Evolutionary conservation across 2,797 vertebrate species (phyloP).

Genomic region (Squalus acanthias): DNA sequence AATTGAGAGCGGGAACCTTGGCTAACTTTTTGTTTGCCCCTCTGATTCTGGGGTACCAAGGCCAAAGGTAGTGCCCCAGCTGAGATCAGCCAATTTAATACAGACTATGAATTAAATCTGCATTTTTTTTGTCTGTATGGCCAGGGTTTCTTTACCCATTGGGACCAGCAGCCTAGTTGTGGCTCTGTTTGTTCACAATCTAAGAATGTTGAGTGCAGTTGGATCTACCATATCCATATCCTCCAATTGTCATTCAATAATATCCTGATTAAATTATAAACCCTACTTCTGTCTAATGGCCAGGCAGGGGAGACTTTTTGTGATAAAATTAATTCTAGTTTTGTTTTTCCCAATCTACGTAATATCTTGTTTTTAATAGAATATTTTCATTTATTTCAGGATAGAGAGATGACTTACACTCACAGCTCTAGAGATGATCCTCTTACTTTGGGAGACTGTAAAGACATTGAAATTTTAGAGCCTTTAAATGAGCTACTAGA

Average conservation of each 20-base stretch:
- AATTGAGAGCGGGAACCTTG: background rate
- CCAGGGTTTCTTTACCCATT: background rate
- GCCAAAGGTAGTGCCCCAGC: background rate
- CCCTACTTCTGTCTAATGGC: background rate
- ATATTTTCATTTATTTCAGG: slow-evolving; percentile 58
- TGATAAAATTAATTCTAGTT: background rate
- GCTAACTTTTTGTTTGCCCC: background rate
- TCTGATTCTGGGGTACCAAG: background rate
- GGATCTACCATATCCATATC: background rate
- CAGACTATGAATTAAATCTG: background rate
- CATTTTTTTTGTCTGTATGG: background rate
- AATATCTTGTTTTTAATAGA: slow-evolving; percentile 16
- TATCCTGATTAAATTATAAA: background rate
- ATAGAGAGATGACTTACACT: slow-evolving; percentile 86
- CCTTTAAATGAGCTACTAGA: slow-evolving; percentile 80
- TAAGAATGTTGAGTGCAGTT: background rate
- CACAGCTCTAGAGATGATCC: slow-evolving; percentile 86
- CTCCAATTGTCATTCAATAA: background rate
- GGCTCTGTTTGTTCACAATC: background rate
- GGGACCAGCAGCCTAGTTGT: background rate
- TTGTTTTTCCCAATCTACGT: background rate
- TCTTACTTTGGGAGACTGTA: slow-evolving; percentile 73
- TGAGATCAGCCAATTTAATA: background rate
- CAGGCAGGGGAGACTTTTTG: background rate
- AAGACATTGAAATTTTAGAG: slow-evolving; percentile 83